Percentiles rank a stretch among this genome's conserved stretches.
Evolutionary conservation across 2,113 vertebrate genomes (phyloP).

Genomic region (Cyprinodon variegatus): DNA sequence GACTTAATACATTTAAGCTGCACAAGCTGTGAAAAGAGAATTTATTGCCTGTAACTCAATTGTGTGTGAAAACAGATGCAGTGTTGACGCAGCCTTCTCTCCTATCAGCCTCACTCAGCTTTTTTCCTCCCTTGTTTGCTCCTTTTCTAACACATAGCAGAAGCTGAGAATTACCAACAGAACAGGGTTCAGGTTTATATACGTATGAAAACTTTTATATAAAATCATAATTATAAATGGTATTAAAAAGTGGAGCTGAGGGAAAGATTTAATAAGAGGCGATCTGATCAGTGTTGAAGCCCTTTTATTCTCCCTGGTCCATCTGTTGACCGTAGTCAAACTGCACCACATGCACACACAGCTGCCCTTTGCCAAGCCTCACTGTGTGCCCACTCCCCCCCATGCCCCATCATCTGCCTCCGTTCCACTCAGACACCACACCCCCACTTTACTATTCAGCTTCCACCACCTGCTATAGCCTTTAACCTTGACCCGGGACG

Average conservation of each 20-base stretch:
- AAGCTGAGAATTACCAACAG: neutral
- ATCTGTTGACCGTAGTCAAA: slow-evolving; percentile 35
- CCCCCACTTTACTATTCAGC: slow-evolving; percentile 60
- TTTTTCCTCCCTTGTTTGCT: slow-evolving; percentile 5
- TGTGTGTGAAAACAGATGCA: slow-evolving; percentile 55
- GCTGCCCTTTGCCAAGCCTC: slow-evolving; percentile 38
- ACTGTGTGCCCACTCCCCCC: slow-evolving; percentile 28
- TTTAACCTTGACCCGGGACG: slow-evolving; percentile 30
- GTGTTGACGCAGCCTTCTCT: slow-evolving; percentile 27
- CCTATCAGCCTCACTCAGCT: slow-evolving; percentile 1
- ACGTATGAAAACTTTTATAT: no score
- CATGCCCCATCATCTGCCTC: slow-evolving; percentile 31
- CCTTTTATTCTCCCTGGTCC: slow-evolving; percentile 33
- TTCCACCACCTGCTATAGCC: slow-evolving; percentile 61
- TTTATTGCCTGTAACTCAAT: slow-evolving; percentile 16
- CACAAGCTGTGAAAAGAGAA: slow-evolving; percentile 5
- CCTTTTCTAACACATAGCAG: slow-evolving; percentile 5
- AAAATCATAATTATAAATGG: no score
- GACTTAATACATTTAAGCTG: slow-evolving; percentile 29
- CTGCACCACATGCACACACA: slow-evolving; percentile 20
- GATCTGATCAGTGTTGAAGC: slow-evolving; percentile 18
- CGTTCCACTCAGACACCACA: slow-evolving; percentile 2
- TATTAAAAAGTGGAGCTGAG: neutral
- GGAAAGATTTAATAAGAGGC: slow-evolving; percentile 15
- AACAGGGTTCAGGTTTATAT: neutral